phyloP scores from a whole-genome alignment of 92 coral and sea anemone species.

The Phenganax subtilis region DNA sequence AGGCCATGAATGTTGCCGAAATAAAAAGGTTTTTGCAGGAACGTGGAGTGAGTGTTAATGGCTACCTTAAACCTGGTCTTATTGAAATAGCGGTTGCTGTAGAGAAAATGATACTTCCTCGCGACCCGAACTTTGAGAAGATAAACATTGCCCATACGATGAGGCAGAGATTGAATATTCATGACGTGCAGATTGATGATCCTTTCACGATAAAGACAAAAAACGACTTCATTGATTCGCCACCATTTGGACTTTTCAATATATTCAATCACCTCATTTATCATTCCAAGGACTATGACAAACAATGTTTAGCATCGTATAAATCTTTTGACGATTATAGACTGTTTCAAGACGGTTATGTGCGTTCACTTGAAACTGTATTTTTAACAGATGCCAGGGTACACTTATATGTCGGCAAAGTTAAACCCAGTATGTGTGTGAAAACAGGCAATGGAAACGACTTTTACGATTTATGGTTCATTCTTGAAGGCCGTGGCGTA shows the following conservation, averaged over 20 bases:
- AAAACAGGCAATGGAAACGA: constrained; percentile 41
- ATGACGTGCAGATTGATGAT: not conserved
- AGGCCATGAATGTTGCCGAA: not conserved
- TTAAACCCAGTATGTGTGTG: not conserved
- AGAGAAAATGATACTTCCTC: not conserved
- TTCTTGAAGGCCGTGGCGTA: constrained; percentile 43
- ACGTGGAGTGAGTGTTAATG: not conserved
- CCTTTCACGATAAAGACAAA: not conserved
- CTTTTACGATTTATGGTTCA: constrained; percentile 40
- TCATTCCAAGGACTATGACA: constrained; percentile 56
- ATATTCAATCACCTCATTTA: constrained; percentile 55
- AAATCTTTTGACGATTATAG: constrained; percentile 63
- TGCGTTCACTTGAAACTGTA: constrained; percentile 45
- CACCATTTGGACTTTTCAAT: constrained; percentile 56
- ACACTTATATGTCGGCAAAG: no score
- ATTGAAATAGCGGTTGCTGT: not conserved
- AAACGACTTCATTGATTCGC: constrained; percentile 30
- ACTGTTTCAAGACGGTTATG: constrained; percentile 50
- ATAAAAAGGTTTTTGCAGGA: not conserved
- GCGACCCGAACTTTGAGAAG: not conserved
- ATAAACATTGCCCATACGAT: not conserved
- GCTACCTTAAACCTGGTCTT: not conserved
- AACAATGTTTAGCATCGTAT: constrained; percentile 58
- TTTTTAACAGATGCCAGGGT: not conserved
- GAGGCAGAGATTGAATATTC: not conserved